Conservation (phyloP, 1,140 invertebrate genomes). For the Hypsibius dujardini region DNA sequence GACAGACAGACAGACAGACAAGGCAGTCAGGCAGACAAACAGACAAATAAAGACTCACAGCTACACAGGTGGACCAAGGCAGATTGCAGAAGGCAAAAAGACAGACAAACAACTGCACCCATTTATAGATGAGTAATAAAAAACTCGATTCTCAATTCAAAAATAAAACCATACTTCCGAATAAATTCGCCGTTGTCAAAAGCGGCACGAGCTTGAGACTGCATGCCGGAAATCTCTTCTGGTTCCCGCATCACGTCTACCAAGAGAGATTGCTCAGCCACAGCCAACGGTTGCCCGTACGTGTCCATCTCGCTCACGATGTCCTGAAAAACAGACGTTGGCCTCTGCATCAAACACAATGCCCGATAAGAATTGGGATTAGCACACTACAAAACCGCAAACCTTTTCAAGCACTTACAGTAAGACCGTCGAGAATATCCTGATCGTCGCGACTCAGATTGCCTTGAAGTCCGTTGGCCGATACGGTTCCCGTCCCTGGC, state of each 20-base stretch:
- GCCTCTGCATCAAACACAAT: not conserved
- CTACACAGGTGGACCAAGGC: too few relatives aligned
- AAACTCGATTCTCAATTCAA: too few relatives aligned
- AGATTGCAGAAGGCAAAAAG: too few relatives aligned
- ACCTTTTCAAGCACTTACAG: constrained; percentile 35
- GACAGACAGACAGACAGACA: too few relatives aligned
- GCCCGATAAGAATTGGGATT: not conserved
- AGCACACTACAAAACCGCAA: constrained; percentile 13
- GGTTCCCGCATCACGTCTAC: constrained; percentile 93
- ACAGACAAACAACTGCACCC: too few relatives aligned
- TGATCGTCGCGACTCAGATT: constrained; percentile 36
- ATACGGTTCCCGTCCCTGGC: too few relatives aligned
- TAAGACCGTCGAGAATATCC: constrained; percentile 85
- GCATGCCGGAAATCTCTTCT: constrained; percentile 68
- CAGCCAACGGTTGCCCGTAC: constrained; percentile 77
- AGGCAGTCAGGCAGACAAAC: too few relatives aligned
- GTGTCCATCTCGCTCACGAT: constrained; percentile 81
- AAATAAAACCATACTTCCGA: constrained; percentile 40
- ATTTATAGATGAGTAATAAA: too few relatives aligned
- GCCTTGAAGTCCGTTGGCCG: not conserved
- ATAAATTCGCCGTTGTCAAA: constrained; percentile 81
- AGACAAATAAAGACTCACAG: too few relatives aligned
- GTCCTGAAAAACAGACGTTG: constrained; percentile 38
- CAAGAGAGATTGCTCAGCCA: constrained; percentile 81
- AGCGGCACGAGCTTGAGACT: constrained; percentile 57